Percentiles rank a stretch among this genome's conserved stretches.
phyloP scores from a whole-genome alignment of 2,113 vertebrate genomes.

The Cichladusa arquata region DNA sequence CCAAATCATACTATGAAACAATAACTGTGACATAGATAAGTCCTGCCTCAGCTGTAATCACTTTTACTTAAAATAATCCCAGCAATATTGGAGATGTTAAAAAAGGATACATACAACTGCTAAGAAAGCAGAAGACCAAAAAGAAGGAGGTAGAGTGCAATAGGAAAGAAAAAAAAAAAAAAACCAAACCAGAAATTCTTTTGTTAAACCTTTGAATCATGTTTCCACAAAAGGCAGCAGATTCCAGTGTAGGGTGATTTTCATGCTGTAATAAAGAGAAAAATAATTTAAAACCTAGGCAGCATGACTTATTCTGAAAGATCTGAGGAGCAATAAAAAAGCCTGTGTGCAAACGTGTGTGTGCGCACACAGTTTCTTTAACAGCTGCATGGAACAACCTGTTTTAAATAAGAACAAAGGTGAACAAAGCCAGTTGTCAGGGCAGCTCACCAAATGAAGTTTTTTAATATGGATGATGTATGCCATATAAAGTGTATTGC shows the following conservation, averaged over 20 bases:
- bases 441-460: neutral
- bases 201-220: slow-evolving; percentile 10
- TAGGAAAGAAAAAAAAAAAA: neutral
- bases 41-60: neutral
- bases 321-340: slow-evolving; percentile 33
- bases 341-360: neutral
- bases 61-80: neutral
- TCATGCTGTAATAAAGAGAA: slow-evolving; percentile 31
- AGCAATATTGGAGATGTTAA: neutral
- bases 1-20: neutral
- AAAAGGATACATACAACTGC: neutral
- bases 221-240: neutral
- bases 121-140: neutral
- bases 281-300: slow-evolving; percentile 27
- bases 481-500: slow-evolving; percentile 39
- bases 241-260: neutral
- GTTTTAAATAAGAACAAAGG: slow-evolving; percentile 57
- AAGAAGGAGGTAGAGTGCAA: neutral
- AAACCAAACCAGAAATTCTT: neutral
- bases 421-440: slow-evolving; percentile 27
- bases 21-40: rapidly evolving
- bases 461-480: slow-evolving; percentile 34
- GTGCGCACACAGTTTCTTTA: neutral
- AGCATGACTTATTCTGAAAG: slow-evolving; percentile 20
- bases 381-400: slow-evolving; percentile 48